A percentile compares a stretch with the other conserved stretches of the same genome.
These are phyloP conservation scores for Acanthosepion lycidas DNA, from an alignment of 2,888 invertebrate genomes.

Conservation along the genomic window DNA sequence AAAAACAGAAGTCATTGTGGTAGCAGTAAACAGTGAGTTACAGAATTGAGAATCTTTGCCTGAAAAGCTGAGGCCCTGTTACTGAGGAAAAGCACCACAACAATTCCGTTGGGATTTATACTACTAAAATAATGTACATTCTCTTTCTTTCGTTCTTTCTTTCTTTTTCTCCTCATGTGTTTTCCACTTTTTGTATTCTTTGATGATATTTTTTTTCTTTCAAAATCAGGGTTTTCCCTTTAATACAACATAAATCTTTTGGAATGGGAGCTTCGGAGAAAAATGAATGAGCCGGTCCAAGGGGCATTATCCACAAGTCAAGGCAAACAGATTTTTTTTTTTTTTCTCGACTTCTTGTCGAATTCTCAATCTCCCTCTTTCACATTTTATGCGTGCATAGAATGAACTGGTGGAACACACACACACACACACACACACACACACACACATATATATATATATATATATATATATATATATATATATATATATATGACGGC, in stretches of 20 bases:
- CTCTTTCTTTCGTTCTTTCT: neutral
- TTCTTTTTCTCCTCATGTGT: neutral
- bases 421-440: too few species aligned
- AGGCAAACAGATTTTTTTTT: neutral
- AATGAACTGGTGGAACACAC: neutral
- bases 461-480: too few species aligned
- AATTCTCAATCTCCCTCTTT: neutral
- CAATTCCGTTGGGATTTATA: neutral
- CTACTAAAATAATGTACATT: neutral
- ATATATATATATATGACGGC: neutral
- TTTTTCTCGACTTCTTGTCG: neutral
- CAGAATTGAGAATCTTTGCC: neutral
- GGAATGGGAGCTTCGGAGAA: neutral
- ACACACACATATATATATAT: too few species aligned
- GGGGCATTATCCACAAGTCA: neutral
- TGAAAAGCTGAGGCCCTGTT: neutral
- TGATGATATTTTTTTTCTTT: neutral
- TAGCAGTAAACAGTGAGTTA: neutral
- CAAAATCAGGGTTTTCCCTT: neutral
- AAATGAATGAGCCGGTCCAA: neutral
- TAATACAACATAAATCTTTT: neutral
- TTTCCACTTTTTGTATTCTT: neutral
- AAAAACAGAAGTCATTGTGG: neutral
- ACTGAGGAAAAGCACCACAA: neutral
- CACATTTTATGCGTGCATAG: neutral